Evolutionary conservation across 2,888 invertebrate genomes (phyloP), one percentile per base, ranked within the genome.

Genomic region (Loripinus fragilis): DNA sequence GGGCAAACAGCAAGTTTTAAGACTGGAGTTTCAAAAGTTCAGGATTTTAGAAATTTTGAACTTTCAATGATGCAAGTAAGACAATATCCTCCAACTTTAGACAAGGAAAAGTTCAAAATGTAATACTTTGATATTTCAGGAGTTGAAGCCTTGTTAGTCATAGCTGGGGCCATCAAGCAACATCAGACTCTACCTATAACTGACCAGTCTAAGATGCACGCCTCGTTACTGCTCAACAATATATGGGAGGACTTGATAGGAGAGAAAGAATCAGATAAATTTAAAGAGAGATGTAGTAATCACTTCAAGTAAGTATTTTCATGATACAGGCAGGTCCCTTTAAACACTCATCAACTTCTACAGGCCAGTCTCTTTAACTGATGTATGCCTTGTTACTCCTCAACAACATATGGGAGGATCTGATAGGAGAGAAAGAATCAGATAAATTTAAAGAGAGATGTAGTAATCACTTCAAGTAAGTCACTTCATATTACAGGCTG

Each of bases 231-330:
- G 86, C 94, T 99, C 77, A 96, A 97, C 0, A 96, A 96, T 89
- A 95, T 99, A 78, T 99, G 98, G 94, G 98, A 99, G 89, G 98
- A 98, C 92, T 97, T 98, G 97, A 97, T 97, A 91, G 97, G 97
- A 91, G 99, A 99, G 94, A 96, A 91, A 90, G 85, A 94, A 78
- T 85, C 94, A 33, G 91, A 93, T 23, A 86, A 81, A 74, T 93
- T 89, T 85, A 88, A 90, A 69, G 90, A 89, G 1, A 89, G 89
- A 48, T 92, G 91, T 71, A 87, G 89, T 38, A 87, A 88, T 12
- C 93, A 89, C 68, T 91, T 94, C 81, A 90, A 88, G 93, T 93
- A 71, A 88, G 91, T 87, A 41, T 30, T n/a, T n/a, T n/a, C n/a
- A n/a, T n/a, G n/a, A n/a, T n/a, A n/a, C n/a, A n/a, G n/a, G n/a